Evolutionary conservation across 2,888 invertebrate species (phyloP).

Genomic region (Himalopsyche anomala): DNA sequence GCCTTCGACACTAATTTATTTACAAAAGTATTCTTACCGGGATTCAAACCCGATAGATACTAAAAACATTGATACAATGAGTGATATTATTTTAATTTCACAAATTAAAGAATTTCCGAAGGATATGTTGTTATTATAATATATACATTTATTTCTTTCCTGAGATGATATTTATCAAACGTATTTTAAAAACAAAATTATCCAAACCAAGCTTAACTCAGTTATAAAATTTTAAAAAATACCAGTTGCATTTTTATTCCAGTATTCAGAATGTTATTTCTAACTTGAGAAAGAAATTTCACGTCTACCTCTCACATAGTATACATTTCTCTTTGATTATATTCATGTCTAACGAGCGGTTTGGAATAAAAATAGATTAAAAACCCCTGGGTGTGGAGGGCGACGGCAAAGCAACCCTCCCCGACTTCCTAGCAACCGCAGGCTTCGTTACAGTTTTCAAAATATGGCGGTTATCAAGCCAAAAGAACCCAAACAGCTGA

Average conservation of each 20-base stretch:
- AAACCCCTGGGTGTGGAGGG: constrained; percentile 11
- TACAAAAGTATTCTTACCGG: too few species aligned
- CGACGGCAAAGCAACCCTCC: constrained; percentile 6
- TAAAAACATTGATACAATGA: too few species aligned
- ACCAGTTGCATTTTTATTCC: neutral
- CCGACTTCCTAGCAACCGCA: constrained; percentile 44
- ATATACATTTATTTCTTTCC: too few species aligned
- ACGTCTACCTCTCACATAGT: constrained; percentile 9
- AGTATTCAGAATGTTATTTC: neutral
- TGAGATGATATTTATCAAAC: too few species aligned
- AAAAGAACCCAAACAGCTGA: neutral
- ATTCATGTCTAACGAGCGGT: constrained; percentile 41
- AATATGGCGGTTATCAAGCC: neutral
- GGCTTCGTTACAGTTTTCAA: constrained; percentile 59
- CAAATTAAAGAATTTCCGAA: too few species aligned
- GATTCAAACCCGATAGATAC: too few species aligned
- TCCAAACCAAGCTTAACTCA: too few species aligned
- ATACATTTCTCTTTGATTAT: constrained; percentile 40
- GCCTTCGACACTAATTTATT: too few species aligned
- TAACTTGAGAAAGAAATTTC: neutral
- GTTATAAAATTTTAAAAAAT: neutral
- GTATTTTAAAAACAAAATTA: too few species aligned
- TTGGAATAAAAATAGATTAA: constrained; percentile 40
- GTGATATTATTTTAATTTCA: too few species aligned
- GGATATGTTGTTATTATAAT: too few species aligned